Conservation (phyloP, 2,797 vertebrate genomes). For the Myotis planiceps region DNA sequence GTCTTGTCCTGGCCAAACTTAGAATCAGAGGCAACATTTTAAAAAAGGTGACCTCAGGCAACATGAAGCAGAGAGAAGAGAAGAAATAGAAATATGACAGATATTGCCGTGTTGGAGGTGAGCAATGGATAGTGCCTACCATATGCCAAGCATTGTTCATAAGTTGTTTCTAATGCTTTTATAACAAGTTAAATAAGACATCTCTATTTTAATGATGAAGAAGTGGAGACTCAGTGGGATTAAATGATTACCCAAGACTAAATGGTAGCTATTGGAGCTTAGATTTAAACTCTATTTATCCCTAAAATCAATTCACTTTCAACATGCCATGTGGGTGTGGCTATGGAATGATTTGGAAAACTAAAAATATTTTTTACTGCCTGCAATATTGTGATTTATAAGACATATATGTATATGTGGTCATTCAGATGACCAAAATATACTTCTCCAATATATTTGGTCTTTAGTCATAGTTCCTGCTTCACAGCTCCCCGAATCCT, state of each 20-base stretch:
- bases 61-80: neutral
- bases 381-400: neutral
- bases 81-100: neutral
- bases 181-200: neutral
- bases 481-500: neutral
- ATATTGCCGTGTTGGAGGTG: neutral
- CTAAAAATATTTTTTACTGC: neutral
- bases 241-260: neutral
- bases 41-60: neutral
- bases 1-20: neutral
- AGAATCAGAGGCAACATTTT: neutral
- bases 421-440: neutral
- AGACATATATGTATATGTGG: neutral
- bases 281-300: neutral
- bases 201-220: neutral
- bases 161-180: neutral
- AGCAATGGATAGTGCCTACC: neutral
- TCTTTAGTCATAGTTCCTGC: neutral
- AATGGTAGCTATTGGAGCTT: neutral
- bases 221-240: neutral
- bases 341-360: neutral
- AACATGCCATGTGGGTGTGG: neutral
- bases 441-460: neutral
- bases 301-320: slow-evolving; percentile 6
- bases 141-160: neutral